phyloP scores from a whole-genome alignment of 2,888 invertebrate species.

The Chironomus riparius region DNA sequence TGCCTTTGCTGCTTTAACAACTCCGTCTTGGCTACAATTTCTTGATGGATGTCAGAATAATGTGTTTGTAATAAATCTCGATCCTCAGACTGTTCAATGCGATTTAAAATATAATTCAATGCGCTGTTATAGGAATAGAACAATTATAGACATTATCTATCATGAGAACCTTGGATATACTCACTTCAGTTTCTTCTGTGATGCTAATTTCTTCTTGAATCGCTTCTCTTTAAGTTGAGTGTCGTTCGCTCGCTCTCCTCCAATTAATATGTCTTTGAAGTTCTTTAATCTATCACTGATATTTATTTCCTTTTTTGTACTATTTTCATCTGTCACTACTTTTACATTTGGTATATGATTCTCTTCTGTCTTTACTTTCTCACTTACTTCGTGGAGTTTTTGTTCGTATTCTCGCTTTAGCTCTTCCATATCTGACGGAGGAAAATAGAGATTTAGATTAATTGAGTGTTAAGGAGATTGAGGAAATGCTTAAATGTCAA shows the following conservation, averaged over 20 bases:
- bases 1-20: constrained; percentile 54
- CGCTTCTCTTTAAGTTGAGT: constrained; percentile 59
- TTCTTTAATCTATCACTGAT: constrained; percentile 45
- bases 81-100: constrained; percentile 59
- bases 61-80: constrained; percentile 59
- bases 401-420: constrained; percentile 33
- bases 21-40: constrained; percentile 62
- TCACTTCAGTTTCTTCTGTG: constrained; percentile 51
- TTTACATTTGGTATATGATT: constrained; percentile 7
- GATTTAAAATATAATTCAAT: constrained; percentile 49
- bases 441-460: too few species aligned
- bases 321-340: background rate
- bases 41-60: constrained; percentile 69
- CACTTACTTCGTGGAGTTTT: constrained; percentile 31
- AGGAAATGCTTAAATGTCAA: background rate
- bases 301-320: constrained; percentile 22
- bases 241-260: constrained; percentile 68
- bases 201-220: constrained; percentile 56
- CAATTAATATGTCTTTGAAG: constrained; percentile 66
- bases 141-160: background rate
- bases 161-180: background rate
- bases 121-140: constrained; percentile 38
- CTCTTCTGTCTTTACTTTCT: constrained; percentile 23
- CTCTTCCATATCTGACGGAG: constrained; percentile 31
- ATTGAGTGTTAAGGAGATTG: too few species aligned